phyloP scores from a whole-genome alignment of 2,113 vertebrate genomes.

The Labeo rohita region DNA sequence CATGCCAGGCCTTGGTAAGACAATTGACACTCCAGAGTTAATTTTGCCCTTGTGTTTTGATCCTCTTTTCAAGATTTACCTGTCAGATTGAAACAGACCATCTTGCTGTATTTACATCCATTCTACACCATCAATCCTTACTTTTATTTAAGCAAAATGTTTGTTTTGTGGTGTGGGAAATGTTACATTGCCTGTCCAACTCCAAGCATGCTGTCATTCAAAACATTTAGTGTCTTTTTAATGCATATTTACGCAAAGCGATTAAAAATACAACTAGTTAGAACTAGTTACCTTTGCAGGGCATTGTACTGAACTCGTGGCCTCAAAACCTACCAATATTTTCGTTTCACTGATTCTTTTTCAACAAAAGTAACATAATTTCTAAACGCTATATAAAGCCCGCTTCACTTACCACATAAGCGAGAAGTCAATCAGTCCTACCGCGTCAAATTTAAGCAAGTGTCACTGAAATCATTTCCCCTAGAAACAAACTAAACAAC shows the following conservation, averaged over 20 bases:
- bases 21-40: neutral
- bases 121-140: neutral
- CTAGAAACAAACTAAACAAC: constrained; percentile 10
- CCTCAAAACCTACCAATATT: neutral
- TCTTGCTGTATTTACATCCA: neutral
- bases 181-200: neutral
- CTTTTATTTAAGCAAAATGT: neutral
- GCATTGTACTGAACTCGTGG: neutral
- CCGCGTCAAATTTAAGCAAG: neutral
- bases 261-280: neutral
- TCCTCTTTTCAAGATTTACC: neutral
- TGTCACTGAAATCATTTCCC: constrained; percentile 32
- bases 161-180: neutral
- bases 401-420: constrained; percentile 6
- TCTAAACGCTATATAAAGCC: neutral
- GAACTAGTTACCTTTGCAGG: neutral
- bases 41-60: neutral
- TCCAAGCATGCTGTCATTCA: neutral
- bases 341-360: neutral
- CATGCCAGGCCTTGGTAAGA: neutral
- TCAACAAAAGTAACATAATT: neutral
- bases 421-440: neutral
- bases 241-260: neutral
- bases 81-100: neutral
- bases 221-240: neutral